These are phyloP conservation scores for Hippocampus comes DNA, from an alignment of 2,113 vertebrate genomes.

Conservation along the genomic window DNA sequence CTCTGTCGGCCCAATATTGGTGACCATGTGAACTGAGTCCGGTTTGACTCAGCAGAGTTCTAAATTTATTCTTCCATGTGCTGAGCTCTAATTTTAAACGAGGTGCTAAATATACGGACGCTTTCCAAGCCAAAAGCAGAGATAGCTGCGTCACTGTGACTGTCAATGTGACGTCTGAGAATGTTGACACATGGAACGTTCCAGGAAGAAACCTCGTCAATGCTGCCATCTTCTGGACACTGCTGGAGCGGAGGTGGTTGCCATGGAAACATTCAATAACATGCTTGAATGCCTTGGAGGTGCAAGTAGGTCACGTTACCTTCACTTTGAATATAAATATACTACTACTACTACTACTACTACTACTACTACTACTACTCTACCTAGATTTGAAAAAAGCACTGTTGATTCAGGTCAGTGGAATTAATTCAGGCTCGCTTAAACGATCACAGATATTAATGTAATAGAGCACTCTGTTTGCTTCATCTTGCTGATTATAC, in stretches of 20 bases:
- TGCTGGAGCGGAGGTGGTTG: conserved; percentile 19
- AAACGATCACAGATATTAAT: neutral
- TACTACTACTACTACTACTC: too few relatives aligned
- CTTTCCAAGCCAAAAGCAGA: conserved; percentile 73
- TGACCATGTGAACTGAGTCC: conserved; percentile 21
- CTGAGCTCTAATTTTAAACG: conserved; percentile 65
- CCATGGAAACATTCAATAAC: conserved; percentile 43
- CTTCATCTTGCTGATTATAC: too few relatives aligned
- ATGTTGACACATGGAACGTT: conserved; percentile 22
- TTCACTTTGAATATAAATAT: conserved; percentile 24
- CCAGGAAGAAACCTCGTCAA: conserved; percentile 19
- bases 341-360: too few relatives aligned
- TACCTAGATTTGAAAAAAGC: too few relatives aligned
- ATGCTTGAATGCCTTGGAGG: conserved; percentile 30
- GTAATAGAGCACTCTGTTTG: too few relatives aligned
- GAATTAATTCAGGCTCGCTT: conserved; percentile 10
- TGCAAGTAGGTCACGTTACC: conserved; percentile 35
- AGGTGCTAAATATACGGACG: conserved; percentile 71
- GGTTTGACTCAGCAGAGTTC: conserved; percentile 53
- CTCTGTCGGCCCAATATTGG: conserved; percentile 7
- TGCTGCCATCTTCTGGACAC: conserved; percentile 64
- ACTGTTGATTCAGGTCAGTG: conserved; percentile 38
- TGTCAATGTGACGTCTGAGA: conserved; percentile 37
- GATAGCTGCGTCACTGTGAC: conserved; percentile 67
- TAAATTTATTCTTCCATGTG: conserved; percentile 55